A percentile compares a stretch with the other conserved stretches of the same genome.
Conservation (phyloP, 2,113 vertebrate species). For the Thryonomys swinderianus region DNA sequence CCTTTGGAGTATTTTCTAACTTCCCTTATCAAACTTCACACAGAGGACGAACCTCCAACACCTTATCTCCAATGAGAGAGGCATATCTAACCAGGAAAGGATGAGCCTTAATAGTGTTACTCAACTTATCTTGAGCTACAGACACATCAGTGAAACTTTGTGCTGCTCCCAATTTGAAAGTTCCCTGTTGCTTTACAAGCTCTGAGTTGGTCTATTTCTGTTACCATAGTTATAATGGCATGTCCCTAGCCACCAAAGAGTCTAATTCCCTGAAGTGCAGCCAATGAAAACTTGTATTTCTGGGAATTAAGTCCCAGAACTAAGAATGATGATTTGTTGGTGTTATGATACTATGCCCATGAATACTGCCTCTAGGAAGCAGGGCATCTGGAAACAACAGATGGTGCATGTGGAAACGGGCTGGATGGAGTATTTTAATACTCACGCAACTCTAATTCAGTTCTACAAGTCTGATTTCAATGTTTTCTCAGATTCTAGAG, state of each 20-base stretch:
- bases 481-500: slow-evolving; percentile 84
- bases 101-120: slow-evolving; percentile 62
- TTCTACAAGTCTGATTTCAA: slow-evolving; percentile 85
- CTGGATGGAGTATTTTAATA: slow-evolving; percentile 86
- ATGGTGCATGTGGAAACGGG: slow-evolving; percentile 86
- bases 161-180: slow-evolving; percentile 62
- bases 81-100: slow-evolving; percentile 66
- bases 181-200: slow-evolving; percentile 70
- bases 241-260: slow-evolving; percentile 34
- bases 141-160: slow-evolving; percentile 72
- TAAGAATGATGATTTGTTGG: slow-evolving; percentile 70
- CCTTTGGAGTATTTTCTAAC: slow-evolving; percentile 62
- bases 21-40: slow-evolving; percentile 56
- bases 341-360: slow-evolving; percentile 72
- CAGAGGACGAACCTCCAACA: slow-evolving; percentile 29
- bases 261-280: slow-evolving; percentile 29
- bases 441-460: slow-evolving; percentile 85
- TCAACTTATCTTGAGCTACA: slow-evolving; percentile 74
- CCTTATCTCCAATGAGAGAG: slow-evolving; percentile 65
- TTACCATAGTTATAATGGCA: slow-evolving; percentile 32
- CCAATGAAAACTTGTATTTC: slow-evolving; percentile 56
- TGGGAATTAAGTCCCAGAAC: slow-evolving; percentile 69
- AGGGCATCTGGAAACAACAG: slow-evolving; percentile 89
- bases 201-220: slow-evolving; percentile 67
- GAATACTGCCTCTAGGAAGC: slow-evolving; percentile 81